Evolutionary conservation across 2,888 invertebrate species (phyloP).

Genomic region (Megamerina dolium): DNA sequence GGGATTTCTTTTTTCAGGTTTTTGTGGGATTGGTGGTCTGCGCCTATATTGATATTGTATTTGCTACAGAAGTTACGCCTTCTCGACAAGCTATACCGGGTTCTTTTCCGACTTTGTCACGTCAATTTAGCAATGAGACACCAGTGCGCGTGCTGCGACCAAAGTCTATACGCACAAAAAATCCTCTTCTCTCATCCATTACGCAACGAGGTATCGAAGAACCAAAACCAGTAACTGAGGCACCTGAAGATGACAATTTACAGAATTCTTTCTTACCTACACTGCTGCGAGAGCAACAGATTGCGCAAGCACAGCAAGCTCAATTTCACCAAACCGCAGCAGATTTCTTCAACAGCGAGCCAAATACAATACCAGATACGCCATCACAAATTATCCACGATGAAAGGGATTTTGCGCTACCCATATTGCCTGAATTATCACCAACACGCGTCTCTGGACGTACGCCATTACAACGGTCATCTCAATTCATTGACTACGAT

Average conservation of each 20-base stretch:
- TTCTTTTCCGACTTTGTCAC: constrained; percentile 36
- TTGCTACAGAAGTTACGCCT: too few relatives aligned
- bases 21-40: too few relatives aligned
- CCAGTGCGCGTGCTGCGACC: constrained; percentile 46
- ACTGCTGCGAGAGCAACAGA: constrained; percentile 41
- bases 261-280: constrained; percentile 55
- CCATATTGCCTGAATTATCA: constrained; percentile 26
- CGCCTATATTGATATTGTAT: too few relatives aligned
- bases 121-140: constrained; percentile 31
- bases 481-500: constrained; percentile 40
- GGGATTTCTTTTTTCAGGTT: too few relatives aligned
- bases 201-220: constrained; percentile 42
- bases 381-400: constrained; percentile 40
- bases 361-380: constrained; percentile 47
- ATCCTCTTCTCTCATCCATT: constrained; percentile 52
- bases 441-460: constrained; percentile 42
- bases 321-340: constrained; percentile 40
- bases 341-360: constrained; percentile 38
- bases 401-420: constrained; percentile 28
- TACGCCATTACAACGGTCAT: constrained; percentile 27
- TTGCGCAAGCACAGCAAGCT: constrained; percentile 45
- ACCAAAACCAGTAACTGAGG: constrained; percentile 63
- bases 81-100: constrained; percentile 55
- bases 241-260: constrained; percentile 58
- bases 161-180: constrained; percentile 50